Evolutionary conservation across 1,140 invertebrate genomes (phyloP).

Genomic region (Papilio xuthus): DNA sequence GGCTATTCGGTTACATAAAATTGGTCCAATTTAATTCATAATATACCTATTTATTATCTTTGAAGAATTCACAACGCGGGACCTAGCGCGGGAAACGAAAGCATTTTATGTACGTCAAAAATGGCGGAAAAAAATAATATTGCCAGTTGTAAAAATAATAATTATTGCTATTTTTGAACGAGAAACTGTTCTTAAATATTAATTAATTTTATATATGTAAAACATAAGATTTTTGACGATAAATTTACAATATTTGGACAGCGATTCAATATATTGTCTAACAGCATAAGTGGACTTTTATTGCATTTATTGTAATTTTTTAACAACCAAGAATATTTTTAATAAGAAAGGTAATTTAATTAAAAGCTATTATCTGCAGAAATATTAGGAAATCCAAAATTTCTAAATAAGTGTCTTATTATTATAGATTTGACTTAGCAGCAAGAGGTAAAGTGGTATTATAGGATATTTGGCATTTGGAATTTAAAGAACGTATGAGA

Average conservation of each 20-base stretch:
- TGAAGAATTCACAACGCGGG: slow-evolving; percentile 25
- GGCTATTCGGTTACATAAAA: slow-evolving; percentile 70
- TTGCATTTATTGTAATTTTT: background rate
- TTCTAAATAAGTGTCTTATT: background rate
- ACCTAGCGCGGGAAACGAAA: slow-evolving; percentile 22
- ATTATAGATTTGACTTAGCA: slow-evolving; percentile 9
- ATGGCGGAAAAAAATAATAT: background rate
- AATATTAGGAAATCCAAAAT: background rate
- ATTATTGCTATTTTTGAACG: background rate
- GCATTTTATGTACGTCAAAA: background rate
- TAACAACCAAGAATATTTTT: background rate
- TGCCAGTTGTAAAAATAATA: background rate
- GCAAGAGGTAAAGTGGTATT: slow-evolving; percentile 52
- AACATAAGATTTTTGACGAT: background rate
- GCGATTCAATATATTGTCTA: background rate
- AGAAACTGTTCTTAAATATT: background rate
- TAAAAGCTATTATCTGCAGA: background rate
- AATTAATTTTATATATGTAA: background rate
- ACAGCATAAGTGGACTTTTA: background rate
- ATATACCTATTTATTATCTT: slow-evolving; percentile 54
- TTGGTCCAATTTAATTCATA: slow-evolving; percentile 68
- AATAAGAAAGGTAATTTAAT: background rate
- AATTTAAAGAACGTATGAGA: slow-evolving; percentile 41
- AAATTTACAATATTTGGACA: background rate
- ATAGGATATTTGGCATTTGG: slow-evolving; percentile 47